phyloP scores from a whole-genome alignment of 2,888 invertebrate genomes.

The Parthenolecanium corni region DNA sequence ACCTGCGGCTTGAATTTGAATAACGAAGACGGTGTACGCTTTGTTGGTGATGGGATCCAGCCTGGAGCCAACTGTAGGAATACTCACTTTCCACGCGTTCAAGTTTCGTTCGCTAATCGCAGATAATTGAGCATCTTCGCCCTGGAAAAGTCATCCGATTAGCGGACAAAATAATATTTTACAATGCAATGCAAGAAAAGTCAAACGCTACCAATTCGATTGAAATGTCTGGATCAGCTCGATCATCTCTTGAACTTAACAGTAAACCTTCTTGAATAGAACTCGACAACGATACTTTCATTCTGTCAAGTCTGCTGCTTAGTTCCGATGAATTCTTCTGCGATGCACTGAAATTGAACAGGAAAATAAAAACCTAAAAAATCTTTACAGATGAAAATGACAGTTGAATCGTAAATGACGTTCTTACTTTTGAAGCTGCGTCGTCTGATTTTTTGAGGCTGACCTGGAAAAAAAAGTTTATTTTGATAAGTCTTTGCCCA shows the following conservation, averaged over 20 bases:
- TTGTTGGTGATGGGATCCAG: constrained; percentile 39
- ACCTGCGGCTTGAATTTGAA: constrained; percentile 40
- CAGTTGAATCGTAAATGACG: no score
- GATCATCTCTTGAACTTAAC: constrained; percentile 35
- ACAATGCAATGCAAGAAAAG: constrained; percentile 32
- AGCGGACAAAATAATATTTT: neutral
- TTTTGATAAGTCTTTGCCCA: no score
- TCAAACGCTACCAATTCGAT: constrained; percentile 28
- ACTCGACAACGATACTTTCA: constrained; percentile 50
- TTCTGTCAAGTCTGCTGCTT: constrained; percentile 48
- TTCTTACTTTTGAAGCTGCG: no score
- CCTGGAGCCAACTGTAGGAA: constrained; percentile 45
- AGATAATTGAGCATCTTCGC: constrained; percentile 32
- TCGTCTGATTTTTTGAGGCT: no score
- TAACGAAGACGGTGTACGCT: constrained; percentile 39
- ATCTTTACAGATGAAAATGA: no score
- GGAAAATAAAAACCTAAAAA: no score
- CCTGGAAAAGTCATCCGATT: constrained; percentile 35
- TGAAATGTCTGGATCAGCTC: neutral
- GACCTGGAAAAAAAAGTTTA: no score
- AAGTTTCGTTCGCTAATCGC: constrained; percentile 45
- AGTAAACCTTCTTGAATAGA: constrained; percentile 45
- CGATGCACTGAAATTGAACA: constrained; percentile 2
- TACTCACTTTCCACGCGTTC: constrained; percentile 50
- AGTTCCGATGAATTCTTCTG: constrained; percentile 35